Conservation (phyloP, 2,888 invertebrate species). For the Plagodis dolabraria region DNA sequence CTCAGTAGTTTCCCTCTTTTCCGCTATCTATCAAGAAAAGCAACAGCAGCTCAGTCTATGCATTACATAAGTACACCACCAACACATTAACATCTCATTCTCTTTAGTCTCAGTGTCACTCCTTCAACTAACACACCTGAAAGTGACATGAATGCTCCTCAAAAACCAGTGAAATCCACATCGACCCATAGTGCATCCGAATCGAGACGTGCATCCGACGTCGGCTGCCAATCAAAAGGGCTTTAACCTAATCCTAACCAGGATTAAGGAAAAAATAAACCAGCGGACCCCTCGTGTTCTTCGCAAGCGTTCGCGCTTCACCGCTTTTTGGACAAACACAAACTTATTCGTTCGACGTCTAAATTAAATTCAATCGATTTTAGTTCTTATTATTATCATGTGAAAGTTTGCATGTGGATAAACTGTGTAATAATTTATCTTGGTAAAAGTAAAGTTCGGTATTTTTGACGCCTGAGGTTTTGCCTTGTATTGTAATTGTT, state of each 20-base stretch:
- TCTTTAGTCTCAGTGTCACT: neutral
- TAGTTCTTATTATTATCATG: constrained; percentile 35
- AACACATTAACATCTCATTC: neutral
- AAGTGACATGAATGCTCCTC: constrained; percentile 22
- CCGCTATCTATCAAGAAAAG: too few relatives aligned
- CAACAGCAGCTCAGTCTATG: too few relatives aligned
- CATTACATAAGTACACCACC: too few relatives aligned
- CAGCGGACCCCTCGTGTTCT: constrained; percentile 74
- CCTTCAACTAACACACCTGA: constrained; percentile 10
- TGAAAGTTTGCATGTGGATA: constrained; percentile 32
- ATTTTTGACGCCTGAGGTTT: constrained; percentile 81
- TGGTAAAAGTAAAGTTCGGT: constrained; percentile 42
- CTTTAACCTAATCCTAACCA: constrained; percentile 81
- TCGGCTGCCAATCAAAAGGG: constrained; percentile 83
- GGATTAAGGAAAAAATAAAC: constrained; percentile 83
- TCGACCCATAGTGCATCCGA: constrained; percentile 41
- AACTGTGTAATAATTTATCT: neutral
- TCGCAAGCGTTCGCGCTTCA: constrained; percentile 79
- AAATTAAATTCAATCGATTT: constrained; percentile 29
- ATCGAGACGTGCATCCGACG: constrained; percentile 73
- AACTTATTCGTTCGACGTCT: constrained; percentile 21
- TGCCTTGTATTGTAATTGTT: constrained; percentile 79
- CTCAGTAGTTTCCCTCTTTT: too few relatives aligned
- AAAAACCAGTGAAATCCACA: neutral
- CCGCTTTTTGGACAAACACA: constrained; percentile 53